phyloP scores from a whole-genome alignment of 2,888 invertebrate genomes.

The Drosophila suboccidentalis region DNA sequence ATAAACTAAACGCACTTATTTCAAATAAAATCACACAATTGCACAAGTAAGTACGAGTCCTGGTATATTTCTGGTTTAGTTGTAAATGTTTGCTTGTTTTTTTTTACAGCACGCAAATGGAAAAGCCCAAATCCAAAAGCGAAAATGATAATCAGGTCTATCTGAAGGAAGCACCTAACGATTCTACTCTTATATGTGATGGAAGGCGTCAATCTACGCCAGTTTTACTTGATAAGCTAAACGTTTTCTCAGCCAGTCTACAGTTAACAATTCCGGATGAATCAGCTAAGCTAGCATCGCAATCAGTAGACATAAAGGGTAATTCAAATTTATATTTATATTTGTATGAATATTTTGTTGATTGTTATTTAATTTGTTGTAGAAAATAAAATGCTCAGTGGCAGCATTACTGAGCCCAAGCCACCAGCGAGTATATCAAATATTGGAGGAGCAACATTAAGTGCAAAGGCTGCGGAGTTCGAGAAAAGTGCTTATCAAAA shows the following conservation, averaged over 20 bases:
- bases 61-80: too few relatives aligned
- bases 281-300: not conserved
- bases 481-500: constrained; percentile 84
- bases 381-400: constrained; percentile 18
- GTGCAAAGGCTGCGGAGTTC: constrained; percentile 90
- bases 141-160: not conserved
- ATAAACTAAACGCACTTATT: constrained; percentile 89
- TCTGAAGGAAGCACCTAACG: not conserved
- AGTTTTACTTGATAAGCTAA: constrained; percentile 85
- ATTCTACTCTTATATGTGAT: constrained; percentile 50
- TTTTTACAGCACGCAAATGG: constrained; percentile 11
- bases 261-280: constrained; percentile 89
- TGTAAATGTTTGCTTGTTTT: not conserved
- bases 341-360: not conserved
- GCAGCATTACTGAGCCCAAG: constrained; percentile 82
- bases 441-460: constrained; percentile 89
- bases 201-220: constrained; percentile 88
- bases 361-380: not conserved
- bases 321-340: not conserved
- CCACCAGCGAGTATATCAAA: constrained; percentile 88
- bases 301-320: constrained; percentile 19
- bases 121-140: not conserved
- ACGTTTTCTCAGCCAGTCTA: constrained; percentile 91
- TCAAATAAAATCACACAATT: constrained; percentile 48
- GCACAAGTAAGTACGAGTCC: constrained; percentile 25